These are phyloP conservation scores for Serripes groenlandicus DNA, from an alignment of 2,888 invertebrate genomes.

Conservation along the genomic window DNA sequence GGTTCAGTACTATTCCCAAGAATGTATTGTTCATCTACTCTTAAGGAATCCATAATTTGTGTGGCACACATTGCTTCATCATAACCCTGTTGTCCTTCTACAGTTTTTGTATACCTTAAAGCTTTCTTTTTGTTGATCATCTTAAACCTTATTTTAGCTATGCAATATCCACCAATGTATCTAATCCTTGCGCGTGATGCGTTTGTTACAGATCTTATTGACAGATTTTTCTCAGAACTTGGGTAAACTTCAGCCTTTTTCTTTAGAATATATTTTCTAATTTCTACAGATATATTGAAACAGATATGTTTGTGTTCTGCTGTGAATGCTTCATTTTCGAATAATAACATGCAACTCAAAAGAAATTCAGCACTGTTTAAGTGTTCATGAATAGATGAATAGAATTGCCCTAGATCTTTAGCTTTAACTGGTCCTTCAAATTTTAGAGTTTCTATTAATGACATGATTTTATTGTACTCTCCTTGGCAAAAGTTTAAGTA, in stretches of 20 bases:
- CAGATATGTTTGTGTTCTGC: slow-evolving; percentile 37
- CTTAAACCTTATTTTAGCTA: slow-evolving; percentile 42
- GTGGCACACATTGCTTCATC: slow-evolving; percentile 39
- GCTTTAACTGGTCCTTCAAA: slow-evolving; percentile 27
- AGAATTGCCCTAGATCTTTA: slow-evolving; percentile 34
- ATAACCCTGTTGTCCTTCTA: slow-evolving; percentile 14
- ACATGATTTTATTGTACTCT: slow-evolving; percentile 20
- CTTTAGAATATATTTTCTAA: slow-evolving; percentile 33
- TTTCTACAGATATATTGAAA: slow-evolving; percentile 33
- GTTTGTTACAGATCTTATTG: slow-evolving; percentile 36
- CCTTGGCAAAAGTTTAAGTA: slow-evolving; percentile 17
- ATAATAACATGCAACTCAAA: slow-evolving; percentile 30
- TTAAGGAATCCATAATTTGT: slow-evolving; percentile 31
- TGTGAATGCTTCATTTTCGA: slow-evolving; percentile 41
- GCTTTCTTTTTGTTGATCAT: slow-evolving; percentile 28
- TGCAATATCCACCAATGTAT: slow-evolving; percentile 53
- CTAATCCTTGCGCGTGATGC: slow-evolving; percentile 55
- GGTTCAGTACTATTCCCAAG: slow-evolving; percentile 33
- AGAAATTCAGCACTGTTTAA: slow-evolving; percentile 33
- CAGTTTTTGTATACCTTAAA: slow-evolving; percentile 27
- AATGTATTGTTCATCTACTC: slow-evolving; percentile 47
- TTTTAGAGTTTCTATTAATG: slow-evolving; percentile 6
- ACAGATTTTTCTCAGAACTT: slow-evolving; percentile 10
- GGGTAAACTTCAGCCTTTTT: slow-evolving; percentile 16
- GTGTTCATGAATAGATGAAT: slow-evolving; percentile 19